These are phyloP conservation scores for Gonatopus flavifemur DNA, from an alignment of 1,140 invertebrate genomes.

Conservation along the genomic window DNA sequence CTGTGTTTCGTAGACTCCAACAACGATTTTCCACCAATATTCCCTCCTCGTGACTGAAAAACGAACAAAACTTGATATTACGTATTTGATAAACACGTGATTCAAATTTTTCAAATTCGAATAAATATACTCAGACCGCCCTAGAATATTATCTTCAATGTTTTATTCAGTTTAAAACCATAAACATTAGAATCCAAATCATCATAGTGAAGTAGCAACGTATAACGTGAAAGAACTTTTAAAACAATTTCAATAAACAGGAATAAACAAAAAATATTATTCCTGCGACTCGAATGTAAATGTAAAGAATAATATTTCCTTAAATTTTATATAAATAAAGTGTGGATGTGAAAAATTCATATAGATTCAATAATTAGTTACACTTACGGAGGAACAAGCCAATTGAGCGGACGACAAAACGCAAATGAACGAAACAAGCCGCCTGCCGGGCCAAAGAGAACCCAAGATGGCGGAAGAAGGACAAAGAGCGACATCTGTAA, in stretches of 20 bases:
- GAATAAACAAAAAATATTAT: not conserved
- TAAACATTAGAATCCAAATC: conserved; percentile 43
- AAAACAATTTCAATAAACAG: not conserved
- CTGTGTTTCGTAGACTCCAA: too few species aligned
- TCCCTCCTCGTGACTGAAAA: conserved; percentile 98
- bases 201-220: conserved; percentile 35
- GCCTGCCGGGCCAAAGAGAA: too few species aligned
- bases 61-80: too few species aligned
- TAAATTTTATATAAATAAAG: not conserved
- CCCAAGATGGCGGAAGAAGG: too few species aligned
- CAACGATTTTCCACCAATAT: too few species aligned
- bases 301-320: not conserved
- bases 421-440: too few species aligned
- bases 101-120: not conserved
- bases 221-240: too few species aligned
- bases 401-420: too few species aligned
- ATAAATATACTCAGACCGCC: conserved; percentile 35
- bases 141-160: conserved; percentile 43
- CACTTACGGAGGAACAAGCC: not conserved
- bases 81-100: too few species aligned
- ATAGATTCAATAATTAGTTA: not conserved
- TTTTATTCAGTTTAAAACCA: conserved; percentile 42
- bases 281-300: not conserved
- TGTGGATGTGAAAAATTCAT: not conserved
- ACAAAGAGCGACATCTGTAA: too few species aligned